Evolutionary conservation across 2,113 vertebrate genomes (phyloP), one percentile per base, ranked within the genome.

Genomic region (Pelobates fuscus): DNA sequence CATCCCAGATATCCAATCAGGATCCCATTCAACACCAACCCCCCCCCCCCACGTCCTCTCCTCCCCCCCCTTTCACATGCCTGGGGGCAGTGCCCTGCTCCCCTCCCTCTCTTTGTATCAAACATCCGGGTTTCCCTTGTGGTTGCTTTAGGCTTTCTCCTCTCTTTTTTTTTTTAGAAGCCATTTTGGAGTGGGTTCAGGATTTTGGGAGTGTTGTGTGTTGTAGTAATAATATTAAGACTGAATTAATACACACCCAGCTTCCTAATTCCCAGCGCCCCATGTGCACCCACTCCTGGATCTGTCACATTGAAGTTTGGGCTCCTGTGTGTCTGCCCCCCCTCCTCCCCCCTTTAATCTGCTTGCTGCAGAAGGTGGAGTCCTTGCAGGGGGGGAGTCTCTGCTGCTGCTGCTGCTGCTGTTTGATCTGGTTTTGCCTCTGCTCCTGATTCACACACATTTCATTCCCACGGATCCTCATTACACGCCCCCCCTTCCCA

Each of bases 111-210:
- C 92, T 94, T 94, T 93, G 93, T 91, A 92, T 88, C 91, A 90
- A 91, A 96, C 94, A 97, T 96, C 95, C 95, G 95, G 94, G 94
- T 90, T 91, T 90, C 92, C 86, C 88, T 84, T 84, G 87, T 88
- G 88, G 89, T 90, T 89, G 86, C 66, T 83, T 82, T 84, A 69
- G 80, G 77, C 84, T 86, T 84, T 80, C 77, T 81, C 81, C 30
- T 80, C 81, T 80, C 80, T 91, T 89, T 87, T 88, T n/a, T n/a
- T 87, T 86, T 86, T 89, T 85, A 88, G 81, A 60, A 82, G 86
- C 85, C 86, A 84, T 82, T 88, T 84, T 85, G 86, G 86, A 87
- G 64, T 71, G 82, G 55, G 83, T 88, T 88, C 82, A 86, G 86
- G 80, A 87, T 89, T 85, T 75, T 74, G 71, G 71, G 52, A 44